phyloP scores from a whole-genome alignment of 2,113 vertebrate genomes.

The Anhinga rufa region DNA sequence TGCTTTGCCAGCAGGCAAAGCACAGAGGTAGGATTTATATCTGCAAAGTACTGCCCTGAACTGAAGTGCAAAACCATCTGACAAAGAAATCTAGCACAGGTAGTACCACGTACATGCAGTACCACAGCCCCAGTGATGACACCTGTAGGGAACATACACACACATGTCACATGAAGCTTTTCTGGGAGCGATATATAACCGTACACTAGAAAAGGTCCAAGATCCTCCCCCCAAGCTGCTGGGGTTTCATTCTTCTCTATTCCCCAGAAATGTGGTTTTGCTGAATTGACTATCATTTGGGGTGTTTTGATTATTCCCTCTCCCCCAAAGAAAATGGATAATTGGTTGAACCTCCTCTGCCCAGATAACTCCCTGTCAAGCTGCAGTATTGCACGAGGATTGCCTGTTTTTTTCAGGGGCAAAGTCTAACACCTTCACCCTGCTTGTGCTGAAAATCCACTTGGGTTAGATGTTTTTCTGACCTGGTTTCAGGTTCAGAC shows the following conservation, averaged over 20 bases:
- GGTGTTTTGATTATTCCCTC: neutral
- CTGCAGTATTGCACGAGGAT: neutral
- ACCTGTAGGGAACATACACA: neutral
- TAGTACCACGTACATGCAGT: rapidly evolving
- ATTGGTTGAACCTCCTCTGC: neutral
- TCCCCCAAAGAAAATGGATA: neutral
- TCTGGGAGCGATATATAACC: neutral
- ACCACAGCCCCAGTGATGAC: rapidly evolving
- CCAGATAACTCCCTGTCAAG: neutral
- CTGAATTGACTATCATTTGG: neutral
- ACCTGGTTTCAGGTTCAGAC: neutral
- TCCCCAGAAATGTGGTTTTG: neutral
- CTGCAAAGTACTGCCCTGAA: neutral
- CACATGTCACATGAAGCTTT: neutral
- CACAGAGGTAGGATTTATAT: neutral
- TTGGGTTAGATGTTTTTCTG: neutral
- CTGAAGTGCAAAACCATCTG: neutral
- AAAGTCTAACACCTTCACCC: neutral
- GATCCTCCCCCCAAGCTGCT: neutral
- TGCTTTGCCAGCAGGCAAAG: neutral
- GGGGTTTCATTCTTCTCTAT: neutral
- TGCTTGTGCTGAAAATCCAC: neutral
- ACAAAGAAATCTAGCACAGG: neutral
- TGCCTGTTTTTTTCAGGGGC: neutral
- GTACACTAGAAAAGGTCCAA: neutral